A percentile compares a stretch with the other conserved stretches of the same genome.
Evolutionary conservation across 2,888 invertebrate species (phyloP).

Genomic region (Megalurothrips usitatus): DNA sequence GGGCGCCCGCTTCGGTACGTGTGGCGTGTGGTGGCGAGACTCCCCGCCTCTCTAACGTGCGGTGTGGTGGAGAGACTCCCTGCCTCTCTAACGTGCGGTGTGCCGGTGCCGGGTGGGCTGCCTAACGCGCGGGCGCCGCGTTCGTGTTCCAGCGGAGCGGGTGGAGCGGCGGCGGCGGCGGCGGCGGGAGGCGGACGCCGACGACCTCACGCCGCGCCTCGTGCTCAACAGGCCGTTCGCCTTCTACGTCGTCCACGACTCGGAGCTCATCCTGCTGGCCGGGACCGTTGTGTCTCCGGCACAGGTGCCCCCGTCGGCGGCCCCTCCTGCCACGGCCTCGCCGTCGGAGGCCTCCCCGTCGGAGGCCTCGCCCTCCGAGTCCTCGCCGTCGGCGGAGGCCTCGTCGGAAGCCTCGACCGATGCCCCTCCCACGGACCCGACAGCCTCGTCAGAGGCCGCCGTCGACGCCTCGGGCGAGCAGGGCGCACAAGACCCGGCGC

Average conservation of each 20-base stretch:
- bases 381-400: background rate
- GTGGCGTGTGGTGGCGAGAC: too few species aligned
- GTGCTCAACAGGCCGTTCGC: constrained; percentile 10
- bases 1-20: constrained; percentile 40
- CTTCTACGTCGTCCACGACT: constrained; percentile 8
- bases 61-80: too few species aligned
- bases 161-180: background rate
- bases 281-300: background rate
- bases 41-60: too few species aligned
- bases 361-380: background rate
- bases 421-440: too few species aligned
- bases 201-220: background rate
- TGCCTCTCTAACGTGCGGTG: too few species aligned
- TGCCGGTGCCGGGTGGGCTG: background rate
- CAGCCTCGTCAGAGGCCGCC: too few species aligned
- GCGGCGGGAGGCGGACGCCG: background rate
- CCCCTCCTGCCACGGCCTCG: background rate
- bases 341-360: background rate
- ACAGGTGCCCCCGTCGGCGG: background rate
- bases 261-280: constrained; percentile 12
- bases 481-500: too few species aligned
- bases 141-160: constrained; percentile 2
- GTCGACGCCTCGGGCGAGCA: too few species aligned
- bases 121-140: background rate
- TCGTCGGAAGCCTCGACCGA: too few species aligned